Base-by-base conservation (phyloP, 2,797 vertebrate genomes). In the Liparis tanakae region DNA sequence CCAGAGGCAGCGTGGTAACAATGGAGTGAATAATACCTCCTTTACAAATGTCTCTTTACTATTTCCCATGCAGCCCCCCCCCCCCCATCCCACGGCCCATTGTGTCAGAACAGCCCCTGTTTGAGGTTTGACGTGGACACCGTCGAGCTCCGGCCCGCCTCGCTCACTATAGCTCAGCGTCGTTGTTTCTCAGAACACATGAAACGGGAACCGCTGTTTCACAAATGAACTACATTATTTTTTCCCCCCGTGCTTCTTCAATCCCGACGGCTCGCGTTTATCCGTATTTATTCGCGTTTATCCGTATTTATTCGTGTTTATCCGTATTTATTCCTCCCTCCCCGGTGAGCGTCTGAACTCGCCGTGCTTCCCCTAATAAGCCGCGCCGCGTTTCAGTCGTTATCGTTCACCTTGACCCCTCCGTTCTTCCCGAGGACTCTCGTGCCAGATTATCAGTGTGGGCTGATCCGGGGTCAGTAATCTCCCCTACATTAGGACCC, bases 71-170 rank as follows among this genome's bases (percentile, higher is more conserved):
- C 83, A 74, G 87, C 18, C 46, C 44, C 44, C 14, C 43, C 7
- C 46, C 17, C 6, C 7, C 74, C 79, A 84, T 83, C 86, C 84
- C 87, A 75, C 77, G 36, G 75, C 67, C 91, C 78, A 90, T 92
- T 93, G 89, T 93, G 87, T 82, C 87, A 85, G 89, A 91, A 91
- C 92, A 93, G 90, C 89, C 84, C 84, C 89, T 92, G 88, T 18
- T 90, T 83, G 51, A 82, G 67, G 91, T 89, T 89, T 81, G 81
- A 91, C 89, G 84, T 86, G 82, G 87, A 88, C 86, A 87, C 82
- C 87, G 90, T 89, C 84, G 87, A 85, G 63, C 80, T 67, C 65
- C 65, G 57, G 76, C 82, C 67, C 13, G 37, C 77, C 34, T 65
- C 57, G 74, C 83, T 76, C 67, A 69, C 79, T 87, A 79, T 67